Conservation (phyloP, 2,797 vertebrate species). For the Mionectes olivaceus region DNA sequence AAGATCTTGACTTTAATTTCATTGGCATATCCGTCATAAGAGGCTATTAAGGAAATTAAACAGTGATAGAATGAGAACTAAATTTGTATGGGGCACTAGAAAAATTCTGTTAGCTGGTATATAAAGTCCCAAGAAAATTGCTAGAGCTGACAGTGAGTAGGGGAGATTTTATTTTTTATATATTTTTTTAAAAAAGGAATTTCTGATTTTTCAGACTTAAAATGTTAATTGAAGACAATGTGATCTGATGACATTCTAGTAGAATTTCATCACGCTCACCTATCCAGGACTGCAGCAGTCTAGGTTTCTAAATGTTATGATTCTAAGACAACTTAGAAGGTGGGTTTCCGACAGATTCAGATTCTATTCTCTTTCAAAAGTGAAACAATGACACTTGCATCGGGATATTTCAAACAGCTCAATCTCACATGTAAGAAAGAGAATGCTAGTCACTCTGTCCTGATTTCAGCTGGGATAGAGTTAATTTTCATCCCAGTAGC, state of each 20-base stretch:
- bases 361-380: neutral
- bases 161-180: neutral
- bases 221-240: neutral
- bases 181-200: neutral
- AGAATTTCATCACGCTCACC: neutral
- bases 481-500: neutral
- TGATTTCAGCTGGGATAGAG: neutral
- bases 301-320: neutral
- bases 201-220: neutral
- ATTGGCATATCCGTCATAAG: neutral
- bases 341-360: neutral
- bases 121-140: neutral
- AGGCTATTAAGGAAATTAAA: slow-evolving; percentile 19
- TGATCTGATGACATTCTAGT: neutral
- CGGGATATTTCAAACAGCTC: neutral
- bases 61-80: neutral
- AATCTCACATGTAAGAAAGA: neutral
- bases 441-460: neutral
- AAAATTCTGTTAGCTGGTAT: neutral
- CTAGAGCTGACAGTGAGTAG: neutral
- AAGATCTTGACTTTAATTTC: slow-evolving; percentile 22
- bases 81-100: neutral
- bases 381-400: rapidly evolving
- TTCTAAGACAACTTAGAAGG: neutral
- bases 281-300: neutral